Evolutionary conservation across 2,888 invertebrate species (phyloP), one percentile per base, ranked within the genome.

Genomic region (Athalia rosae): DNA sequence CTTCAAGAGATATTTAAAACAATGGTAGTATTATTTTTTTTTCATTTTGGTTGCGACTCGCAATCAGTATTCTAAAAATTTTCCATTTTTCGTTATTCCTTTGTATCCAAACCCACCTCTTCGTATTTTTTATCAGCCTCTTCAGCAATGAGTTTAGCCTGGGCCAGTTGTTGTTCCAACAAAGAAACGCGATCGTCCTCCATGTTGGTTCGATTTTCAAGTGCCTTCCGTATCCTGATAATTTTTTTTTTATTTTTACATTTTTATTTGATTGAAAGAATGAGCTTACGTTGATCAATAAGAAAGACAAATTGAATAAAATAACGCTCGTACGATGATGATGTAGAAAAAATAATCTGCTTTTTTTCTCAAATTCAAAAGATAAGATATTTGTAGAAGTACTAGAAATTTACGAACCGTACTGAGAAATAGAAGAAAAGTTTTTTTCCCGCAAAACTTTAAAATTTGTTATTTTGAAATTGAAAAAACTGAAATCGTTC

Each of bases 71-170:
- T 53, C 71, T 45, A 66, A 71, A 41, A n/a, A 56, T 56, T n/a
- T 11, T 53, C 50, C 41, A 1, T 59, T 64, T 4, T 76, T 50
- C 28, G 3, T 50, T 50, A 43, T 47, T 56, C 58, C n/a, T 58
- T 58, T 62, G 15, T 6, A 50, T 13, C 76, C 79, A 80, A 83
- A 89, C 89, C 89, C 89, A 99, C 99, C 99, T 99, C 99, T 95
- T 99, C 99, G 92, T 99, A 99, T 96, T 99, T 99, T 93, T 98
- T 97, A 93, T 99, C 99, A 86, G 99, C 98, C 93, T 99, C 99
- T 93, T 99, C 99, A 85, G 99, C 99, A 92, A 99, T 99, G 92
- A 97, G 95, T 93, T 99, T 99, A 91, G 99, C 99, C 93, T 99
- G 99, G 86, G 98, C 94, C 91, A 99, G 95, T 92, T 99, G 99